Evolutionary conservation across 2,888 invertebrate species (phyloP), one percentile per base, ranked within the genome.

Genomic region (Sesia apiformis): DNA sequence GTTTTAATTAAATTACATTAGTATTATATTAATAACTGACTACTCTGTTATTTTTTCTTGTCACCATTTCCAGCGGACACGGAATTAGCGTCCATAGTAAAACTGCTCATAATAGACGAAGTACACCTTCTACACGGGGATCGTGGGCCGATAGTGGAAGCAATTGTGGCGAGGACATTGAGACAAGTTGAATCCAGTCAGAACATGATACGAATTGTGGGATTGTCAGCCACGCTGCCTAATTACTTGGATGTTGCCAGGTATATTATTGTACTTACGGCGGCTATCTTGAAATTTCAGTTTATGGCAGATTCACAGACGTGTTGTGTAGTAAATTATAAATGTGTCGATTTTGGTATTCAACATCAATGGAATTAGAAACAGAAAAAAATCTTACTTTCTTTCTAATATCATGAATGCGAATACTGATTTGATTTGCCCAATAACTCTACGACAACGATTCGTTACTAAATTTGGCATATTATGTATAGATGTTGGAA

Each of bases 41-140:
- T 49, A 38, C 5, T 50, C 7, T 50, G 38, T 50, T 8, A 8
- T 23, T 38, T 50, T 38, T 50, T 39, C 38, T 6, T 42, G 5
- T 3, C 42, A 23, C 42, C 7, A 7, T 53, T 68, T 72, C 7
- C 78, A 91, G 95, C 97, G 4, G 98, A 98, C 77, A 94, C 96
- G 4, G 95, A 96, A 53, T 89, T 99, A 42, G 95, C 97, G 0
- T 95, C 95, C 62, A 92, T 98, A 55, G 98, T 99, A 0, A 95
- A 96, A 67, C 90, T 99, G 39, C 87, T 99, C 4, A 99, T 99
- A 66, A 96, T 98, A 62, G 99, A 99, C 78, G 99, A 99, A 80
- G 98, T 99, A 0, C 98, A 99, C 81, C 90, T 99, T 40, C 89
- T 99, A 52, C 98, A 99, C 76, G 98, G 98, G 3, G 98, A 98